phyloP scores from a whole-genome alignment of 2,113 vertebrate species.

The Ranitomeya variabilis region DNA sequence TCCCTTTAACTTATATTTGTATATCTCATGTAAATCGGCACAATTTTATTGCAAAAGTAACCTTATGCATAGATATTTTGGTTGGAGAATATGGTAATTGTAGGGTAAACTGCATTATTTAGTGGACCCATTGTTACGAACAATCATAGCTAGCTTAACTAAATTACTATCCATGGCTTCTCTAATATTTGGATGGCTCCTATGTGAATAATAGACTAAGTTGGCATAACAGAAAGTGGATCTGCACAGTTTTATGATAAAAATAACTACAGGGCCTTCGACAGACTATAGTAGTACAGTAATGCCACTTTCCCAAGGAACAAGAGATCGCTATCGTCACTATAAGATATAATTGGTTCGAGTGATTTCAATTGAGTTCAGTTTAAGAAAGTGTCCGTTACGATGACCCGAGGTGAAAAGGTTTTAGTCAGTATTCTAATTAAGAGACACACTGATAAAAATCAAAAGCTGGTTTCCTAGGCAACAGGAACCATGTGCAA shows the following conservation, averaged over 20 bases:
- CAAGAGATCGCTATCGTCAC: neutral
- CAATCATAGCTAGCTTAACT: too few relatives aligned
- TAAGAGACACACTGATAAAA: slow-evolving; percentile 48
- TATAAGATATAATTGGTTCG: neutral
- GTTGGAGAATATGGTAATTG: too few relatives aligned
- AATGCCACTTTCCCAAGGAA: neutral
- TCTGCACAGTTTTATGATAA: neutral
- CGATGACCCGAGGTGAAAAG: slow-evolving; percentile 60
- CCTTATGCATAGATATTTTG: too few relatives aligned
- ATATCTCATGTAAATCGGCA: too few relatives aligned
- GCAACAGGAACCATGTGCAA: slow-evolving; percentile 66
- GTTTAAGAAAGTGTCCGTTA: slow-evolving; percentile 3
- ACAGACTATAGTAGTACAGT: neutral
- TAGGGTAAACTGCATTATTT: too few relatives aligned
- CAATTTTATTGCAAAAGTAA: too few relatives aligned
- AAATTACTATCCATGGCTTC: too few relatives aligned
- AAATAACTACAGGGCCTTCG: neutral
- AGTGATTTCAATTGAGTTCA: neutral
- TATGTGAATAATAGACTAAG: too few relatives aligned
- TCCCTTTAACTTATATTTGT: too few relatives aligned
- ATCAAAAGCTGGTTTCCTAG: slow-evolving; percentile 66
- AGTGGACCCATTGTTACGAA: too few relatives aligned
- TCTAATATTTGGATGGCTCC: too few relatives aligned
- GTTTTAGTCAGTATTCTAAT: slow-evolving; percentile 59
- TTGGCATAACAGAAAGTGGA: too few relatives aligned